Evolutionary conservation across 2,113 vertebrate species (phyloP).

Genomic region (Charina bottae): DNA sequence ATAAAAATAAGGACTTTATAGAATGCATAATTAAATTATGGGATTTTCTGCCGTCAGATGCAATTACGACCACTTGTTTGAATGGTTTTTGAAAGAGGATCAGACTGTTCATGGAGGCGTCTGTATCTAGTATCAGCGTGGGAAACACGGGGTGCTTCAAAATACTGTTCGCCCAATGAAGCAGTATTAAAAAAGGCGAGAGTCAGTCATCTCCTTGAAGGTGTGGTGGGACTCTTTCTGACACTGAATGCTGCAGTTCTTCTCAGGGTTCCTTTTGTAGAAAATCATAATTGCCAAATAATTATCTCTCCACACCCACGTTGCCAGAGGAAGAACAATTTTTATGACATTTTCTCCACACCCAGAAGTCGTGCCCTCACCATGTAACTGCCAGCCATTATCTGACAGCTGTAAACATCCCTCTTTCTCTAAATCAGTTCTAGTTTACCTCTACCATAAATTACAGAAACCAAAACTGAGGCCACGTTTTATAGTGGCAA

Average conservation of each 20-base stretch:
- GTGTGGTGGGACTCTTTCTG: not conserved
- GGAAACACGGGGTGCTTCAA: not conserved
- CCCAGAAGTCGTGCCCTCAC: not conserved
- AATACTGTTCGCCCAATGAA: not conserved
- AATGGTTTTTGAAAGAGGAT: not conserved
- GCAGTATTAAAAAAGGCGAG: not conserved
- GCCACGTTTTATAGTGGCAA: not conserved
- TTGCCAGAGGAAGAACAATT: not conserved
- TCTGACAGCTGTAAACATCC: not conserved
- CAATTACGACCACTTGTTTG: not conserved
- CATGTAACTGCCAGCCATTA: not conserved
- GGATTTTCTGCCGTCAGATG: not conserved
- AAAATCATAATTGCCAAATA: not conserved
- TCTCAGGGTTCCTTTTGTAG: not conserved
- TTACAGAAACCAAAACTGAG: slow-evolving; percentile 1
- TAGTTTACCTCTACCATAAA: not conserved
- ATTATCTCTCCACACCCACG: not conserved
- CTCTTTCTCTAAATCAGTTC: slow-evolving; percentile 9
- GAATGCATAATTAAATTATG: not conserved
- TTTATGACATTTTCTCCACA: not conserved
- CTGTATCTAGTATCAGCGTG: not conserved
- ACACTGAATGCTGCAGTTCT: not conserved
- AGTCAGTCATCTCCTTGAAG: not conserved
- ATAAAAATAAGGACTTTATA: not conserved
- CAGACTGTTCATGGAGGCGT: not conserved